Evolutionary conservation across 1,140 invertebrate genomes (phyloP), one percentile per base, ranked within the genome.

Genomic region (Eupeodes corollae): DNA sequence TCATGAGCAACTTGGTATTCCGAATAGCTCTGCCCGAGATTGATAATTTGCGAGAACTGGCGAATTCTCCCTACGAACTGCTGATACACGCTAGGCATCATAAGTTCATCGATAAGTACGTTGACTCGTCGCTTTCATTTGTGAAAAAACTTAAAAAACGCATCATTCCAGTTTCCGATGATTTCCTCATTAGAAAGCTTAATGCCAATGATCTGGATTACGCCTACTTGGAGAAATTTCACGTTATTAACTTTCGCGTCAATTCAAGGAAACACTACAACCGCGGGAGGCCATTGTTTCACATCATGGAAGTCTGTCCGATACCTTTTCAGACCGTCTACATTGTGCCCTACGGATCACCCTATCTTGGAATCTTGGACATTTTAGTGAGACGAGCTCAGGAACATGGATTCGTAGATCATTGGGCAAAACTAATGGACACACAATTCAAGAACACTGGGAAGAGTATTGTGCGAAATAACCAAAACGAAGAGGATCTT

Each of bases 301-400:
- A 67, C 44, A 49, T 62, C n/a, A 67, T 67, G 64, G 42, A 49
- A 6, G 57, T 51, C 48, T 67, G 63, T 40, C 52, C 67, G 48
- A 61, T 67, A 11, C 64, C 64, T 0, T 67, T 60, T 39, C 57
- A 65, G 31, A 59, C 57, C 1, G 64, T 64, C 3, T 67, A 67
- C 30, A 67, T 58, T 1, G 58, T 65, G 13, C 61, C 61, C 8
- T 63, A 61, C 33, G 64, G 64, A 0, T 67, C 63, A 2, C 64
- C 64, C 15, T 67, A 67, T 42, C 42, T 67, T 43, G 61, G 64
- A 5, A 61, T 54, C 30, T 41, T 67, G 6, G 57, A 67, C 45
- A 44, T 16, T 0, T 46, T 67, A 1, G 51, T 67, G 13, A 53
- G 61, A 1, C 55, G 54, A 11, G 49, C 60, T 3, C 55, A 56